Conservation (phyloP, 2,888 invertebrate genomes). For the Stenodema calcarata region DNA sequence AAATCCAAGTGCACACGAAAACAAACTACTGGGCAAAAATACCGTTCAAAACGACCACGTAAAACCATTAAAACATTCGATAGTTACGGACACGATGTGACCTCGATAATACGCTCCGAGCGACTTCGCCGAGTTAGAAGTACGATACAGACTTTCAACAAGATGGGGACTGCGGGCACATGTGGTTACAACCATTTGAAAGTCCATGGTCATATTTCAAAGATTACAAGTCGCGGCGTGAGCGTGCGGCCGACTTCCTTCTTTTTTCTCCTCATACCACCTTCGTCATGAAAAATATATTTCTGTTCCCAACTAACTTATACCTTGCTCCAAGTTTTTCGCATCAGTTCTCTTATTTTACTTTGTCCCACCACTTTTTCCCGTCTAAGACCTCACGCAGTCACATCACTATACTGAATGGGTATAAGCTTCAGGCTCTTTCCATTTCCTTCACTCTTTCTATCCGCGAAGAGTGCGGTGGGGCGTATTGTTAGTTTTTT, state of each 20-base stretch:
- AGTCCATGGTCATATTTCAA: slow-evolving; percentile 24
- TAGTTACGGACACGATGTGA: no score
- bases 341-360: slow-evolving; percentile 4
- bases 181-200: slow-evolving; percentile 29
- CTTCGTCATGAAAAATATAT: slow-evolving; percentile 6
- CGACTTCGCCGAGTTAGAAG: no score
- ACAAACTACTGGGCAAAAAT: no score
- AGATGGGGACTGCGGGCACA: no score
- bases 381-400: neutral
- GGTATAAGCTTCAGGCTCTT: neutral
- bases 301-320: neutral
- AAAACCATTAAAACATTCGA: no score
- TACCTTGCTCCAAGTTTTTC: neutral
- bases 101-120: no score
- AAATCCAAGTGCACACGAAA: no score
- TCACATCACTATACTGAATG: neutral
- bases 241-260: neutral
- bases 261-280: neutral
- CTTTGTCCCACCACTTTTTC: neutral
- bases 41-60: no score
- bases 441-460: neutral
- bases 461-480: neutral
- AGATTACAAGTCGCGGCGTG: slow-evolving; percentile 27
- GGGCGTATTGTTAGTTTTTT: neutral
- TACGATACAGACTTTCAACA: no score